A percentile compares a stretch with the other conserved stretches of the same genome.
Evolutionary conservation across 2,888 invertebrate genomes (phyloP).

Genomic region (Pristionchus exspectatus): DNA sequence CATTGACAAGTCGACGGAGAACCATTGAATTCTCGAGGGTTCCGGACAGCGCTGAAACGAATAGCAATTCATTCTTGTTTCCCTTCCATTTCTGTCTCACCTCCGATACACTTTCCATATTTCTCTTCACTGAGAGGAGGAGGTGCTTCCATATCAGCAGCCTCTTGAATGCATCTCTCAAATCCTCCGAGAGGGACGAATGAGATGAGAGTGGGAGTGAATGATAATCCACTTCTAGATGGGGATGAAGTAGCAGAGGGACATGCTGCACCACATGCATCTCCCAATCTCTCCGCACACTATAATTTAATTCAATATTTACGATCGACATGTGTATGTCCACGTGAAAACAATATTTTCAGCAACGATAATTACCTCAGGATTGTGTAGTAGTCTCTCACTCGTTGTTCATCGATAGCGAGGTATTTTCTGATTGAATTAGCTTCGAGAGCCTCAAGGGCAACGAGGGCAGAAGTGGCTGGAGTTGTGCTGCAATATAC

Average conservation of each 20-base stretch:
- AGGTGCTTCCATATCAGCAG: neutral
- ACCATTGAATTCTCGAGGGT: constrained; percentile 33
- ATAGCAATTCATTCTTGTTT: neutral
- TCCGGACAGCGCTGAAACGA: constrained; percentile 1
- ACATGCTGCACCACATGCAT: constrained; percentile 41
- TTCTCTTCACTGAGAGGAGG: constrained; percentile 30
- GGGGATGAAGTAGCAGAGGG: constrained; percentile 35
- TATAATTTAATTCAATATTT: neutral
- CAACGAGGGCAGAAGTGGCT: constrained; percentile 42
- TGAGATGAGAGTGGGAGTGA: constrained; percentile 49
- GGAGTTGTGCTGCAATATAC: constrained; percentile 14
- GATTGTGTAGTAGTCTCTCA: constrained; percentile 11
- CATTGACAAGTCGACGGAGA: constrained; percentile 15
- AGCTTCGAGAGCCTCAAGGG: constrained; percentile 52
- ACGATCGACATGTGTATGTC: too few species aligned
- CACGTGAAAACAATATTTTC: too few species aligned
- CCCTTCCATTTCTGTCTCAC: neutral
- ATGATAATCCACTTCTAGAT: constrained; percentile 8
- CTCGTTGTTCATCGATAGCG: neutral
- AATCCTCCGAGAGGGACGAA: constrained; percentile 50
- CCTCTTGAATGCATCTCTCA: constrained; percentile 8
- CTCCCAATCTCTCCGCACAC: constrained; percentile 45
- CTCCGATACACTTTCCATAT: constrained; percentile 45
- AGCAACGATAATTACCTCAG: constrained; percentile 6
- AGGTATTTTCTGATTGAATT: constrained; percentile 35